These are phyloP conservation scores for Petrocephalus zakoni DNA, from an alignment of 2,113 vertebrate species.

Conservation along the genomic window DNA sequence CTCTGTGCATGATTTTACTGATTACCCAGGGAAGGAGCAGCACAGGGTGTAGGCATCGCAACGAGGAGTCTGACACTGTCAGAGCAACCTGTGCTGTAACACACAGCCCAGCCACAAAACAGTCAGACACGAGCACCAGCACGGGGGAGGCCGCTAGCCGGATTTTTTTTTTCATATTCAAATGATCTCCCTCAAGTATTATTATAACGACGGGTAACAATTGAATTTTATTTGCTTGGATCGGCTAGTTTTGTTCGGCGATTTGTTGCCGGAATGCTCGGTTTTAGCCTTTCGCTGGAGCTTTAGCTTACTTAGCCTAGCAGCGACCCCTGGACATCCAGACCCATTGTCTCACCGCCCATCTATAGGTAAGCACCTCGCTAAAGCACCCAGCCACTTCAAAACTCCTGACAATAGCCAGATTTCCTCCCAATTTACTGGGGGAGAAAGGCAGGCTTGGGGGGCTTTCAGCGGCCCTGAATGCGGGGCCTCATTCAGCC, in stretches of 20 bases:
- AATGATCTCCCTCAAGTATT: not conserved
- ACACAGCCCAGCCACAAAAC: not conserved
- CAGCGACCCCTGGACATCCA: conserved; percentile 57
- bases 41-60: not conserved
- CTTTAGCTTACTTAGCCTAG: conserved; percentile 38
- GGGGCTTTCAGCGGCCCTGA: conserved; percentile 78
- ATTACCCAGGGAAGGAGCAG: not conserved
- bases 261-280: conserved; percentile 31
- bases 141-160: too few relatives aligned
- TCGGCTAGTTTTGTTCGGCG: not conserved
- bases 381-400: conserved; percentile 64
- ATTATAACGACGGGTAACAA: not conserved
- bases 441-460: conserved; percentile 73
- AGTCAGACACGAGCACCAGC: not conserved
- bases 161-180: conserved; percentile 7
- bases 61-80: not conserved
- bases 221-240: not conserved
- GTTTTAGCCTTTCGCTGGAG: conserved; percentile 45
- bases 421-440: conserved; percentile 81
- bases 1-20: not conserved
- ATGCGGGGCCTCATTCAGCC: conserved; percentile 82
- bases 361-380: conserved; percentile 75
- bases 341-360: conserved; percentile 60
- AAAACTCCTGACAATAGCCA: conserved; percentile 80
- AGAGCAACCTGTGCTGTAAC: not conserved